These are phyloP conservation scores for Acanthacorydalis orientalis DNA, from an alignment of 2,888 invertebrate genomes.

Conservation along the genomic window DNA sequence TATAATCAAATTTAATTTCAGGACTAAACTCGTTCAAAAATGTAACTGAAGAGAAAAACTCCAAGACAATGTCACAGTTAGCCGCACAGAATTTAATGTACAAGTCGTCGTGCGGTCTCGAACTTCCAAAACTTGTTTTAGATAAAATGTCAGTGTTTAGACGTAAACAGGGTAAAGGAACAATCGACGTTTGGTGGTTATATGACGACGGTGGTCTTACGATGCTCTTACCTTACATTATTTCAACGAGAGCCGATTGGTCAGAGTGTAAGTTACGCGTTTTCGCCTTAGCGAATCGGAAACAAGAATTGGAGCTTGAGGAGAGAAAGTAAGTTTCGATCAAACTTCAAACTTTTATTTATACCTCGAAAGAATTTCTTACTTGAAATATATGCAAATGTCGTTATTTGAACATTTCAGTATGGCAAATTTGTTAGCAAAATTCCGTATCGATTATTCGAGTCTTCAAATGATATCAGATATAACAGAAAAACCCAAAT, in stretches of 20 bases:
- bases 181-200: conserved; percentile 91
- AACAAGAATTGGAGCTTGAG: conserved; percentile 59
- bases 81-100: conserved; percentile 8
- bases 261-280: conserved; percentile 60
- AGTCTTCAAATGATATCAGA: conserved; percentile 85
- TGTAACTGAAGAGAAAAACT: too few species aligned
- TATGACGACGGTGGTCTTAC: conserved; percentile 86
- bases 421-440: conserved; percentile 81
- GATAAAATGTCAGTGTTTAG: conserved; percentile 59
- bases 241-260: conserved; percentile 64
- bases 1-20: too few species aligned
- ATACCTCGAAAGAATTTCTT: too few species aligned
- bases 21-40: too few species aligned
- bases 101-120: conserved; percentile 14
- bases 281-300: conserved; percentile 68
- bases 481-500: conserved; percentile 65
- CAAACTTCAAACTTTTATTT: too few species aligned
- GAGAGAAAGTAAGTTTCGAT: conserved; percentile 58
- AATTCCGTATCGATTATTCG: conserved; percentile 89
- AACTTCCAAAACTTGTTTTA: conserved; percentile 45
- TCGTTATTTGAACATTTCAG: conserved; percentile 38
- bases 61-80: too few species aligned
- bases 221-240: conserved; percentile 70
- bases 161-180: conserved; percentile 60
- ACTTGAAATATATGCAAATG: too few species aligned